These are phyloP conservation scores for Nymphicus hollandicus DNA, from an alignment of 2,113 vertebrate genomes.

Conservation along the genomic window DNA sequence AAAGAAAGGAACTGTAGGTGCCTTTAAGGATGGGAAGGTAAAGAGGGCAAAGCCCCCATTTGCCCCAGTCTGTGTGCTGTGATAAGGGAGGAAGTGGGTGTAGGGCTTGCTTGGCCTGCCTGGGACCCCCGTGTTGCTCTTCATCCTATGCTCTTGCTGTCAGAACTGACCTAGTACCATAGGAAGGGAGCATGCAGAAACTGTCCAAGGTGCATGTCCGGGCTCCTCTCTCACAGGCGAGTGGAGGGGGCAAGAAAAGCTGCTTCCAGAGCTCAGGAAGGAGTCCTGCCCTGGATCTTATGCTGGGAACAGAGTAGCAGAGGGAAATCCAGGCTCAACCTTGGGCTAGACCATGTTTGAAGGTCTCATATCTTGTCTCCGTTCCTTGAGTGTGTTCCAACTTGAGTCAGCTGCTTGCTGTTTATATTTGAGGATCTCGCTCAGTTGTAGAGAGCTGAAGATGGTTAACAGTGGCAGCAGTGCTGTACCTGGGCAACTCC, in stretches of 20 bases:
- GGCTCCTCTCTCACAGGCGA: neutral
- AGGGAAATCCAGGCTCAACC: neutral
- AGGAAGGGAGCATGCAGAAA: neutral
- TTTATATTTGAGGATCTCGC: neutral
- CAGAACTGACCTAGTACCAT: neutral
- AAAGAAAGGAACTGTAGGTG: neutral
- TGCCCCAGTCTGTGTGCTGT: neutral
- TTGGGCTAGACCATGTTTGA: neutral
- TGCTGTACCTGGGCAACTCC: neutral
- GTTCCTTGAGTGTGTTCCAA: neutral
- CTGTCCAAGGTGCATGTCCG: rapidly evolving
- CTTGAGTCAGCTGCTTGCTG: neutral
- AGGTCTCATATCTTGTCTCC: neutral
- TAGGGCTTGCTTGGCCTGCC: neutral
- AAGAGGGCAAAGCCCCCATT: rapidly evolving
- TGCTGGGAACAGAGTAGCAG: neutral
- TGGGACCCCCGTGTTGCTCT: neutral
- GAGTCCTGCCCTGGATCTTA: neutral
- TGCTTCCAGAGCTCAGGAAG: neutral
- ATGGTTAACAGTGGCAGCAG: neutral
- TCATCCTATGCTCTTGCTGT: neutral
- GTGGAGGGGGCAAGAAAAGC: neutral
- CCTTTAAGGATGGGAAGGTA: neutral
- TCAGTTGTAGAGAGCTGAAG: neutral
- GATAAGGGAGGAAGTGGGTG: neutral